phyloP scores from a whole-genome alignment of 2,797 vertebrate species.

The Aplochiton taeniatus region DNA sequence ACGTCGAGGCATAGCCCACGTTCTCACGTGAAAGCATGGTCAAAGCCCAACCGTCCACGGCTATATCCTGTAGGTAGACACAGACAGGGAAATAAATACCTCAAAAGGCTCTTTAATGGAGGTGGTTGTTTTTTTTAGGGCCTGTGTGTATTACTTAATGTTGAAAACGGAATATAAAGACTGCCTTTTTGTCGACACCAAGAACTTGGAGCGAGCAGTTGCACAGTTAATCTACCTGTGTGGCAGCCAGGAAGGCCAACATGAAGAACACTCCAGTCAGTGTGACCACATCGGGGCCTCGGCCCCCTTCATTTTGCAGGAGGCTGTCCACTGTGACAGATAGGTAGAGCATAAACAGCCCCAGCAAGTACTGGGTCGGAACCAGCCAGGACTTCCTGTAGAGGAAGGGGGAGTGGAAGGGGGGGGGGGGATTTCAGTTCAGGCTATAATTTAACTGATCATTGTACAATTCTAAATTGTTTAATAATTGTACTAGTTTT shows the following conservation, averaged over 20 bases:
- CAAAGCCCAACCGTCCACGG: constrained; percentile 97
- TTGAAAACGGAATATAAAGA: too few species aligned
- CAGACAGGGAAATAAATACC: neutral
- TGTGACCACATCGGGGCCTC: constrained; percentile 79
- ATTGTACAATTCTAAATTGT: too few species aligned
- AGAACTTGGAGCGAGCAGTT: too few species aligned
- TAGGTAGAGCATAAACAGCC: constrained; percentile 94
- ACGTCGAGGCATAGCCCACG: constrained; percentile 97
- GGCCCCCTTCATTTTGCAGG: constrained; percentile 75
- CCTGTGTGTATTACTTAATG: neutral
- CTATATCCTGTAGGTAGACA: constrained; percentile 84
- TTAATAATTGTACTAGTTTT: too few species aligned
- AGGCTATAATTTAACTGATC: neutral
- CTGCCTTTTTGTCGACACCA: too few species aligned
- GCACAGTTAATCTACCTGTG: constrained; percentile 68
- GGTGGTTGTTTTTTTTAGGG: too few species aligned
- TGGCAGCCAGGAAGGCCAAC: constrained; percentile 95
- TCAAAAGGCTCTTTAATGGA: neutral
- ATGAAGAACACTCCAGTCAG: constrained; percentile 92
- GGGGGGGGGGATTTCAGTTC: neutral
- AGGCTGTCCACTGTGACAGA: constrained; percentile 83
- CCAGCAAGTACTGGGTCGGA: constrained; percentile 94
- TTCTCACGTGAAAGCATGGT: constrained; percentile 97
- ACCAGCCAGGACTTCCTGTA: constrained; percentile 93
- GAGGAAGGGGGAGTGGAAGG: neutral